A percentile compares a stretch with the other conserved stretches of the same genome.
Evolutionary conservation across 2,797 vertebrate species (phyloP).

Genomic region (Chaenodraco wilsoni): DNA sequence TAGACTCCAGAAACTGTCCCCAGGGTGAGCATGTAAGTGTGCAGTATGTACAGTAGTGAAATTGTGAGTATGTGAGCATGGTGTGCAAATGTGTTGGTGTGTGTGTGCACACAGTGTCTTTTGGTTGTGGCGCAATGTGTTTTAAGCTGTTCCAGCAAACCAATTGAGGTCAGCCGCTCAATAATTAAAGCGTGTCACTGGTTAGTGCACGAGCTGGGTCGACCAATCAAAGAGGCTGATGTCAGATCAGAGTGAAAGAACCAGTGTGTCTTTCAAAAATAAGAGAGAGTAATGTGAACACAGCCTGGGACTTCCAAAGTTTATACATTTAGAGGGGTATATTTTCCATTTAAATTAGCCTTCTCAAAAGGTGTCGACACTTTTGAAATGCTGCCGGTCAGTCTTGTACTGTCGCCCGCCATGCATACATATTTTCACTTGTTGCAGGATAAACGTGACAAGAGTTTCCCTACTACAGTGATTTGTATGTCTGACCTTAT

Average conservation of each 20-base stretch:
- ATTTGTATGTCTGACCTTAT: slow-evolving; percentile 19
- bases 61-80: slow-evolving; percentile 47
- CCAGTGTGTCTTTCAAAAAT: slow-evolving; percentile 39
- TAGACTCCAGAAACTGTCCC: slow-evolving; percentile 68
- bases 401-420: background rate
- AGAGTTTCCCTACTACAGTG: slow-evolving; percentile 3
- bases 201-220: slow-evolving; percentile 71
- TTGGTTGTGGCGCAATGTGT: slow-evolving; percentile 51
- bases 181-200: slow-evolving; percentile 83
- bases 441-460: slow-evolving; percentile 21
- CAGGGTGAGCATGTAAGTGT: slow-evolving; percentile 66
- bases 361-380: slow-evolving; percentile 19
- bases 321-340: slow-evolving; percentile 9
- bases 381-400: slow-evolving; percentile 22
- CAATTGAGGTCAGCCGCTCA: slow-evolving; percentile 84
- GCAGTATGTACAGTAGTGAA: slow-evolving; percentile 45
- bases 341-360: slow-evolving; percentile 20
- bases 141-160: slow-evolving; percentile 72
- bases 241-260: slow-evolving; percentile 58
- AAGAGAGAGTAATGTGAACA: slow-evolving; percentile 34
- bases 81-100: slow-evolving; percentile 43
- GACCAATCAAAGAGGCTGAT: slow-evolving; percentile 62
- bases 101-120: slow-evolving; percentile 27
- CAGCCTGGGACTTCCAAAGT: slow-evolving; percentile 38
- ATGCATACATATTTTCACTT: slow-evolving; percentile 20